Base-by-base conservation (phyloP, 2,888 invertebrate genomes). In the Dermolepida albohirtum region DNA sequence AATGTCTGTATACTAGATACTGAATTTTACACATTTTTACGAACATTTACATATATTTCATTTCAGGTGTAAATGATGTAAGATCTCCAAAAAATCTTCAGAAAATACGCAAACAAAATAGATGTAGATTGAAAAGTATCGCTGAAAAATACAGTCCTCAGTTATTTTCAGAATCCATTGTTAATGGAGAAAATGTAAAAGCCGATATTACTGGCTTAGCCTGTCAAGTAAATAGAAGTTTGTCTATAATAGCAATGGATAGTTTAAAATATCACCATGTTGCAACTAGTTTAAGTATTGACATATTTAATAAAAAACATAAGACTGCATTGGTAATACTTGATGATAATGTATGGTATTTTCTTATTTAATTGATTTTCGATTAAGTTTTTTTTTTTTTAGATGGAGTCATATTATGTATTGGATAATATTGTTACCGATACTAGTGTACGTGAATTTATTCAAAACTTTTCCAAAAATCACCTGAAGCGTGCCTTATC, bases 271-370 rank as follows among this genome's bases (percentile, higher is more conserved):
- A 92, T 78, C 88, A 88, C 73, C 89, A 91, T 76, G 92, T 94
- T 78, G 91, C 93, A 0, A 89, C 92, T 78, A 87, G 88, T 22
- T 86, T 95, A 5, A 94, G 93, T 1, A 86, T 94, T 17, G 89
- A 93, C 80, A 82, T 92, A 39, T 80, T 82, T 10, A 86, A 84
- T 47, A 85, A 80, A 68, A 85, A 83, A 68, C 88, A 91, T 76
- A 89, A 86, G 82, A 91, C 91, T 39, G 87, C 88, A 29, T 88
- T 88, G 50, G 87, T 92, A 64, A 90, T 94, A 76, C 83, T 94
- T 72, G 90, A 93, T 82, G 87, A 88, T 73, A 86, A 88, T 85
- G 92, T 92, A 83, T 83, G 83, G 77, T 67, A 57, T 11, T 63
- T 29, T 22, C 2, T 17, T 55, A 8, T 11, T 2, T 22, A 8